Base-by-base conservation (phyloP, 2,888 invertebrate species). In the Monoplex corrugatus region DNA sequence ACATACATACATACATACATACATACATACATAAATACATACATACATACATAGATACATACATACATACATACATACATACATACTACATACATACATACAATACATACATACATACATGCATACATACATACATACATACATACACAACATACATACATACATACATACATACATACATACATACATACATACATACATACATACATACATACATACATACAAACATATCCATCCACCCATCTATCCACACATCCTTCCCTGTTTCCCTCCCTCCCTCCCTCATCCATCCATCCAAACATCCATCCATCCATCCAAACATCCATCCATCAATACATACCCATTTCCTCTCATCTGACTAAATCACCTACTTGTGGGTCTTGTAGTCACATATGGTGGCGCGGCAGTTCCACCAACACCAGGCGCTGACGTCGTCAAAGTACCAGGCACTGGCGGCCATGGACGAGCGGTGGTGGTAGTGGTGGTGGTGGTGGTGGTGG, bases 401-500 rank as follows among this genome's bases (percentile, higher is more conserved):
- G 23, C 6, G n/a, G n/a, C 68, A 28, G 68, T 2, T 19, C n/a
- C n/a, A n/a, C n/a, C n/a, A n/a, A n/a, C n/a, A n/a, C n/a, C n/a
- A n/a, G n/a, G n/a, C n/a, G n/a, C n/a, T n/a, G n/a, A n/a, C n/a
- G n/a, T n/a, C n/a, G n/a, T n/a, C n/a, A n/a, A n/a, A n/a, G n/a
- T n/a, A n/a, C n/a, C n/a, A n/a, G 28, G 23, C 40, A 80, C 16
- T 23, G 80, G 28, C 5, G 82, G 82, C 35, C 6, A 10, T 0
- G 45, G 19, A 3, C 44, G 43, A 8, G 44, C 8, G 44, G 82
- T 44, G 43, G 45, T 5, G 19, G 43, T 80, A 44, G 82, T 44
- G 82, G 82, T 82, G 13, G 44, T 44, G 45, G 82, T 82, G n/a
- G 82, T 44, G 82, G 82, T 82, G 45, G 82, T 82, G 82, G 82